Conservation (phyloP, 2,113 vertebrate species). For the Mixornis gularis region DNA sequence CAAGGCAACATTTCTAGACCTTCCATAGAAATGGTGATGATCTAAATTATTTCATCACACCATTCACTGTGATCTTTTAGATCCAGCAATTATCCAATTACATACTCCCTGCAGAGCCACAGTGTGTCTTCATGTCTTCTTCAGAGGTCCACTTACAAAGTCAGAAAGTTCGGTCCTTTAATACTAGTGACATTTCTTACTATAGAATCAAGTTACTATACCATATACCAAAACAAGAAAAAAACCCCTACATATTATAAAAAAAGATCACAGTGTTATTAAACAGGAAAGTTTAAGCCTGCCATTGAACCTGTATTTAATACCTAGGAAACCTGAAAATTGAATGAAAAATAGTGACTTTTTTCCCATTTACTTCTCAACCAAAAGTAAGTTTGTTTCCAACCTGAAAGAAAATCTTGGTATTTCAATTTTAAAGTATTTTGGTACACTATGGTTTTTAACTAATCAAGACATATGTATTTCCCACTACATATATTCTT, state of each 20-base stretch:
- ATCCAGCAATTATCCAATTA: neutral
- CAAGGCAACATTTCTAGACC: conserved; percentile 35
- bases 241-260: neutral
- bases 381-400: neutral
- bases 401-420: neutral
- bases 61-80: conserved; percentile 33
- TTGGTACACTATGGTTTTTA: neutral
- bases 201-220: neutral
- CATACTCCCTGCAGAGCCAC: neutral
- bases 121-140: neutral
- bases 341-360: neutral
- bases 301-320: neutral
- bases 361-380: neutral
- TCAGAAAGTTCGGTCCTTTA: neutral
- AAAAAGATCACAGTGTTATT: neutral
- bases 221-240: neutral
- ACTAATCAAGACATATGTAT: neutral
- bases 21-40: conserved; percentile 28
- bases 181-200: neutral
- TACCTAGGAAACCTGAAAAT: neutral
- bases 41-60: conserved; percentile 41
- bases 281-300: neutral
- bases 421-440: neutral
- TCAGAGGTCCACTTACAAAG: neutral
- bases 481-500: conserved; percentile 12